Conservation (phyloP, 2,797 vertebrate genomes). For the Hephaestus fuliginosus region DNA sequence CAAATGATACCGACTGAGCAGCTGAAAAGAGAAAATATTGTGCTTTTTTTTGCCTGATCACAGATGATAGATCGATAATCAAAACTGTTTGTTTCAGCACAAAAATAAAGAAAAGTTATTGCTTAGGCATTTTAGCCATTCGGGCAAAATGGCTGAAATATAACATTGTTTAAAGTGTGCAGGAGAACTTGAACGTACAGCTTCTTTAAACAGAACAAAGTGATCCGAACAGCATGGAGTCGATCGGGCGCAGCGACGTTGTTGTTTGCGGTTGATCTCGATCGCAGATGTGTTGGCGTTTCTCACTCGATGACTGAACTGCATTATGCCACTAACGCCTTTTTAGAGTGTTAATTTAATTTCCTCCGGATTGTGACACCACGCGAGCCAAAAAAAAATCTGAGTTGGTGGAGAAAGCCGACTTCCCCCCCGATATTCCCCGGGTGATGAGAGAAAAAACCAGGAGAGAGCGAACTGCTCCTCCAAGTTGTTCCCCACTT, state of each 20-base stretch:
- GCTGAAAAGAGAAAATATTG: not conserved
- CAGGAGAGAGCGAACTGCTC: not conserved
- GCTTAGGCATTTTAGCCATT: not conserved
- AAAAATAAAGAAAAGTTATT: not conserved
- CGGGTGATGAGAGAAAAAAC: not conserved
- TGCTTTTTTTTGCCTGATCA: not conserved
- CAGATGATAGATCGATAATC: not conserved
- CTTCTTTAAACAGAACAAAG: not conserved
- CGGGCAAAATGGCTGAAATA: not conserved
- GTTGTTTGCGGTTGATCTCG: slow-evolving; percentile 33
- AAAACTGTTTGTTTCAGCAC: not conserved
- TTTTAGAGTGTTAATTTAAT: slow-evolving; percentile 50
- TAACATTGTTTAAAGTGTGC: not conserved
- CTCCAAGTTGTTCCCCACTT: not conserved
- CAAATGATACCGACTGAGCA: not conserved
- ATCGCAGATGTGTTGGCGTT: slow-evolving; percentile 52
- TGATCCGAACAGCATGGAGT: slow-evolving; percentile 8
- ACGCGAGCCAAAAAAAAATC: not conserved
- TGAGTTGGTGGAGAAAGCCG: not conserved
- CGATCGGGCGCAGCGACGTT: slow-evolving; percentile 20
- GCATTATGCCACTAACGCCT: slow-evolving; percentile 54
- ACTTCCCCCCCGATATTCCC: not conserved
- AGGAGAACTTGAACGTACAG: not conserved
- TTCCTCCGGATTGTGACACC: slow-evolving; percentile 18
- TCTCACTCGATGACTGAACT: slow-evolving; percentile 47